phyloP scores from a whole-genome alignment of 2,888 invertebrate species.

The Elmis aenea region DNA sequence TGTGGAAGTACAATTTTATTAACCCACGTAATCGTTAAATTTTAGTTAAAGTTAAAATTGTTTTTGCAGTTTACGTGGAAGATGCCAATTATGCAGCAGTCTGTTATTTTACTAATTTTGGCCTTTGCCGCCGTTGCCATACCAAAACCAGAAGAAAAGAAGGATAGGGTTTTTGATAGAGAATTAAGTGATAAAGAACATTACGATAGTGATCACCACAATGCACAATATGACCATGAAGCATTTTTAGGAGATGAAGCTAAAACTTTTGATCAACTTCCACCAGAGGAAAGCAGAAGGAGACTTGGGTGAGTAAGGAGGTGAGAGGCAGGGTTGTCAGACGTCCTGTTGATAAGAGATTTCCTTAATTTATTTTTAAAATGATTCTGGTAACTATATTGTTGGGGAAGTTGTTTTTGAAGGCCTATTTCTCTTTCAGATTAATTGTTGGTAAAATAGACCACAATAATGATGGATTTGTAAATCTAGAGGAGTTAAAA shows the following conservation, averaged over 20 bases:
- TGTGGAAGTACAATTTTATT: conserved; percentile 7
- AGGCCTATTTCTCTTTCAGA: conserved; percentile 53
- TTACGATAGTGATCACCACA: conserved; percentile 73
- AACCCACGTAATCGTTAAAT: too few species aligned
- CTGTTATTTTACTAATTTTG: conserved; percentile 18
- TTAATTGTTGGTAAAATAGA: conserved; percentile 94
- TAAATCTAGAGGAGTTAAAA: conserved; percentile 83
- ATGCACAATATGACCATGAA: conserved; percentile 92
- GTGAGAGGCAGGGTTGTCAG: too few species aligned
- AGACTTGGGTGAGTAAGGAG: conserved; percentile 69
- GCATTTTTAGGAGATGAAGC: conserved; percentile 93
- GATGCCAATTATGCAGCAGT: conserved; percentile 14
- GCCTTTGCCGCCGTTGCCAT: conserved; percentile 50
- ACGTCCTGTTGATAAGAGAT: too few species aligned
- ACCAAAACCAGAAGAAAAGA: conserved; percentile 68
- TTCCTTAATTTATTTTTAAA: too few species aligned
- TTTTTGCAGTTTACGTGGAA: too few species aligned
- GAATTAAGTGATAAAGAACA: conserved; percentile 76
- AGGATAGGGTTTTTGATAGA: conserved; percentile 60
- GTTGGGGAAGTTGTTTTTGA: too few species aligned
- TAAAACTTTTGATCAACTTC: conserved; percentile 87
- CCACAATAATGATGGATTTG: conserved; percentile 72
- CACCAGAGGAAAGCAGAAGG: conserved; percentile 91
- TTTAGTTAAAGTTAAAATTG: too few species aligned
- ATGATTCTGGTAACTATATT: too few species aligned